Base-by-base conservation (phyloP, 2,888 invertebrate species). In the Phoronis australis region DNA sequence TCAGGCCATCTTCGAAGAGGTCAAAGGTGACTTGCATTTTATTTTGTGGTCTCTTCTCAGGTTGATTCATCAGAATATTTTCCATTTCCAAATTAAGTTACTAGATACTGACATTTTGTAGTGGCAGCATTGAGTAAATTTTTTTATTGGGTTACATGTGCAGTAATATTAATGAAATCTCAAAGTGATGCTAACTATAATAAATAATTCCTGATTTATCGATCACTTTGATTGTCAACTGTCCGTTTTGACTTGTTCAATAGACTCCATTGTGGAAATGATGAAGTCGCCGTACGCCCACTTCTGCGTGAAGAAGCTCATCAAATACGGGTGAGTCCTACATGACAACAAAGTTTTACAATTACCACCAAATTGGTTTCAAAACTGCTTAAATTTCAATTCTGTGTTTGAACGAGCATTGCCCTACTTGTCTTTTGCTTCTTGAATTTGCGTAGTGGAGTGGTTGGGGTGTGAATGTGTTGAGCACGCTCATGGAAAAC, bases 251-350 rank as follows among this genome's bases (percentile, higher is more conserved):
- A 21, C 37, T 31, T 45, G 39, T 26, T 39, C 58, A 61, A n/a
- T 59, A 73, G 73, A 64, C 55, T 57, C 67, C 22, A 60, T 75
- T 24, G 56, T 79, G 9, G 62, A 71, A 25, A 71, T 81, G 71
- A 66, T 76, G 35, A 81, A 80, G 61, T 79, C 78, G 27, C 79
- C 79, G 54, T 82, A 82, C 66, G 79, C 80, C 6, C 78, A 79
- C 48, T 81, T 79, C 64, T 75, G 81, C 57, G 84, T 95, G 0
- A 83, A 87, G 69, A 84, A 87, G 45, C 83, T 93, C 66, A 77
- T 96, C 23, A 88, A 89, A 69, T 86, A 90, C 78, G 91, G 92
- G 71, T 73, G 59, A 62, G 69, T 64, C 25, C 81, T 81, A 40
- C 85, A 85, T 22, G 82, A n/a, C n/a, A n/a, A n/a, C n/a, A n/a